These are phyloP conservation scores for Cyrtorhinus lividipennis DNA, from an alignment of 1,140 invertebrate genomes.

Conservation along the genomic window DNA sequence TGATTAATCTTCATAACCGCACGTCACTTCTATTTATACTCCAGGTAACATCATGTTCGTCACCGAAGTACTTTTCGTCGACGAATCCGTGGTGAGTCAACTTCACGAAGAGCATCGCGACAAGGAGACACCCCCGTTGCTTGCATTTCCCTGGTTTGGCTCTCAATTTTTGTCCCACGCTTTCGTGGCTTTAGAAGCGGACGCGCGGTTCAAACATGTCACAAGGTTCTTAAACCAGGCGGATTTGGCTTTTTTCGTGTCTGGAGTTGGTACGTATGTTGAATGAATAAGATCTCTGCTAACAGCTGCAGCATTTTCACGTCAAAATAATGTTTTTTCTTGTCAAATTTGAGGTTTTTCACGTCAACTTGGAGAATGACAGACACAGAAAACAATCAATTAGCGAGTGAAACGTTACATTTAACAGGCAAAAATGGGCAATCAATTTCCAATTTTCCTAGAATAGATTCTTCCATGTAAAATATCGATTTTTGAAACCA, in stretches of 20 bases:
- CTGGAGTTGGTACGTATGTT: slow-evolving; percentile 30
- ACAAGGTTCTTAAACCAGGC: slow-evolving; percentile 41
- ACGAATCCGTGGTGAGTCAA: slow-evolving; percentile 39
- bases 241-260: slow-evolving; percentile 40
- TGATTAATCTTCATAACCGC: too few relatives aligned
- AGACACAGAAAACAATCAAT: too few relatives aligned
- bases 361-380: too few relatives aligned
- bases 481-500: too few relatives aligned
- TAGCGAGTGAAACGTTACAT: too few relatives aligned
- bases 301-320: not conserved
- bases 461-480: too few relatives aligned
- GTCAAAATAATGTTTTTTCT: too few relatives aligned
- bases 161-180: slow-evolving; percentile 46
- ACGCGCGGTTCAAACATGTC: slow-evolving; percentile 37
- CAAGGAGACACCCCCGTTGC: slow-evolving; percentile 44
- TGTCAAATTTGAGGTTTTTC: too few relatives aligned
- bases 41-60: slow-evolving; percentile 40
- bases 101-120: slow-evolving; percentile 43
- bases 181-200: slow-evolving; percentile 40
- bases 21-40: too few relatives aligned
- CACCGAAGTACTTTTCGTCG: slow-evolving; percentile 42
- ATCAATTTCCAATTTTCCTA: too few relatives aligned
- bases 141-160: slow-evolving; percentile 45
- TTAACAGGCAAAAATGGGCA: too few relatives aligned
- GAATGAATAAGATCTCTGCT: not conserved